phyloP scores from a whole-genome alignment of 2,888 invertebrate genomes.

The Drosophila melanocephala region DNA sequence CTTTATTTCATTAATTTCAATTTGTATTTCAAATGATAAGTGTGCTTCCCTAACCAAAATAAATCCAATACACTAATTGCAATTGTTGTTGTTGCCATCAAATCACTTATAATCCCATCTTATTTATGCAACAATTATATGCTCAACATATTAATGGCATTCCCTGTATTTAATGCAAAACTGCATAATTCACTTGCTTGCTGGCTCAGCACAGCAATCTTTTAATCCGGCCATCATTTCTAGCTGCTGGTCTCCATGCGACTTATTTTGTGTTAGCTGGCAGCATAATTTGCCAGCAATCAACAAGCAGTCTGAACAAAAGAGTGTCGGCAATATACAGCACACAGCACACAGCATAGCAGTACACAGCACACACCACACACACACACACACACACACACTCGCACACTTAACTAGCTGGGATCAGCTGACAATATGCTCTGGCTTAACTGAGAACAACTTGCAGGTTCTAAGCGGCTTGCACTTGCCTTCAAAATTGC shows the following conservation, averaged over 20 bases:
- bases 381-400: conserved; percentile 2
- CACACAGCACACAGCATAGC: conserved; percentile 3
- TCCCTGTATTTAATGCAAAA: background rate
- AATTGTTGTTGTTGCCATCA: background rate
- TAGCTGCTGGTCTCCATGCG: conserved; percentile 15
- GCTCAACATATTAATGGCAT: background rate
- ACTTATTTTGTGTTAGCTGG: conserved; percentile 10
- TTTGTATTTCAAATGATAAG: background rate
- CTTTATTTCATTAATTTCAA: background rate
- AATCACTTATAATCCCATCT: background rate
- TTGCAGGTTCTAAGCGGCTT: conserved; percentile 45
- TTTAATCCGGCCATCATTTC: conserved; percentile 36
- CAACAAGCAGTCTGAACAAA: conserved; percentile 20
- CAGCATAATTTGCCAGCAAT: conserved; percentile 26
- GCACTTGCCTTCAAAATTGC: conserved; percentile 52
- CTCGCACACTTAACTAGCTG: conserved; percentile 7
- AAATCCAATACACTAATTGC: background rate
- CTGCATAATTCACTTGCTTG: conserved; percentile 7
- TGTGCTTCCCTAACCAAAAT: background rate
- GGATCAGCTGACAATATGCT: conserved; percentile 57
- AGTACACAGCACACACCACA: background rate
- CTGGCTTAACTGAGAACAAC: conserved; percentile 17
- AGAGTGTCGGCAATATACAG: conserved; percentile 6
- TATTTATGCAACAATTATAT: background rate
- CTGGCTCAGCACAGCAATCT: background rate